Conservation (phyloP, 1,140 invertebrate species). For the Oppia nitens region DNA sequence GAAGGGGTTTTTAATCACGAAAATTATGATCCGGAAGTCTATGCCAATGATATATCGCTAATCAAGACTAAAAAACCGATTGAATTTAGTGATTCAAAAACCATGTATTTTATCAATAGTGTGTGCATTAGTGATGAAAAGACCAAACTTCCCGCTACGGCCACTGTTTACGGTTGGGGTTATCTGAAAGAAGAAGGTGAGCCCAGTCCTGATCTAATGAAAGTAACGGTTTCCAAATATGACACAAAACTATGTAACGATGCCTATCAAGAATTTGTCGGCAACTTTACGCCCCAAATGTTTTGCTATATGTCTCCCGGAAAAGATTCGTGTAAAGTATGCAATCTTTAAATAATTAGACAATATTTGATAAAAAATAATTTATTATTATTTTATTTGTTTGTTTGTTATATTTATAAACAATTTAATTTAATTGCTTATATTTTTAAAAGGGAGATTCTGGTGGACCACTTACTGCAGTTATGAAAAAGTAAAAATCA, state of each 20-base stretch:
- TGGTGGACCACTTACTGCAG: too few species aligned
- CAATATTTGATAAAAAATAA: too few species aligned
- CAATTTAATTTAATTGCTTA: too few species aligned
- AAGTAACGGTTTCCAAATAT: not conserved
- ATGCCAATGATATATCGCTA: not conserved
- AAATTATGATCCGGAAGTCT: not conserved
- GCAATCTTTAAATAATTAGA: too few species aligned
- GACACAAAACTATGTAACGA: not conserved
- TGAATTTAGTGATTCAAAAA: not conserved
- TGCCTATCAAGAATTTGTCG: not conserved
- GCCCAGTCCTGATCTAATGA: not conserved
- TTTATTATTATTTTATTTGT: too few species aligned
- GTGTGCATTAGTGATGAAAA: not conserved
- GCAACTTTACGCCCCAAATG: not conserved
- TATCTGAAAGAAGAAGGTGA: not conserved
- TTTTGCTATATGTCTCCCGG: not conserved
- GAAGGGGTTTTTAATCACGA: not conserved
- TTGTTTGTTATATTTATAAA: too few species aligned
- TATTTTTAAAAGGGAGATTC: too few species aligned
- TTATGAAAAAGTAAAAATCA: too few species aligned
- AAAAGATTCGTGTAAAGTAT: not conserved
- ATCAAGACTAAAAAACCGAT: not conserved
- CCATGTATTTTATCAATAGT: not conserved
- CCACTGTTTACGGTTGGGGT: not conserved
- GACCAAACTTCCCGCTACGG: not conserved